Evolutionary conservation across 2,888 invertebrate species (phyloP).

Genomic region (Oscheius onirici): DNA sequence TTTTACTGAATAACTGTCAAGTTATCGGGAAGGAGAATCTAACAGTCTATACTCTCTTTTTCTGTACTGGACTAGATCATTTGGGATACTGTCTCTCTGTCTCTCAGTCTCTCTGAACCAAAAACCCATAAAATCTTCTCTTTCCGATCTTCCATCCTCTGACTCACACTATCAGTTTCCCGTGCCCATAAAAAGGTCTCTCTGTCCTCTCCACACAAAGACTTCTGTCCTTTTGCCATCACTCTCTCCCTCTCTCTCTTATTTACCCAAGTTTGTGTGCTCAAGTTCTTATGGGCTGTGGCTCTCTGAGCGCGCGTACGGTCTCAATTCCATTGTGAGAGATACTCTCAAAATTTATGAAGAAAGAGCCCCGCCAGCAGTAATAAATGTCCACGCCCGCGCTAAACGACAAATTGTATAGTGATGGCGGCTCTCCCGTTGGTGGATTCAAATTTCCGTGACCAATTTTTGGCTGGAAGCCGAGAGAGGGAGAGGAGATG

Average conservation of each 20-base stretch:
- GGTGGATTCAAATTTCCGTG: conserved; percentile 11
- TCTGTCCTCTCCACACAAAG: neutral
- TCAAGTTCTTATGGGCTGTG: conserved; percentile 23
- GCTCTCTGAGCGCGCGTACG: conserved; percentile 13
- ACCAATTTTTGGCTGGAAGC: conserved; percentile 18
- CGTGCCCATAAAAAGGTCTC: conserved; percentile 2
- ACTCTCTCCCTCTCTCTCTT: neutral
- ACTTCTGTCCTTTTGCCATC: neutral
- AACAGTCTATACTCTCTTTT: no score
- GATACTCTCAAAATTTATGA: no score
- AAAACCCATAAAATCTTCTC: no score
- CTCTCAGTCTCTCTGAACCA: no score
- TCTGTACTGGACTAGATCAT: no score
- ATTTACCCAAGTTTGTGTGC: conserved; percentile 33
- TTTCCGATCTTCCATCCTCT: no score
- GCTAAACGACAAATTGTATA: conserved; percentile 6
- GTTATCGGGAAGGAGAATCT: no score
- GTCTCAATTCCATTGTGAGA: conserved; percentile 7
- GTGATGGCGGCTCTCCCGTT: neutral
- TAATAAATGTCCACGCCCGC: neutral
- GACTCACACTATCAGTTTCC: no score
- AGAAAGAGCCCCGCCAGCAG: no score
- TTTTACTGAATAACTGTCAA: no score
- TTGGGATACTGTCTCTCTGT: no score
- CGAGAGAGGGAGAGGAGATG: neutral